These are phyloP conservation scores for Scatophagus argus DNA, from an alignment of 2,113 vertebrate species.

Conservation along the genomic window DNA sequence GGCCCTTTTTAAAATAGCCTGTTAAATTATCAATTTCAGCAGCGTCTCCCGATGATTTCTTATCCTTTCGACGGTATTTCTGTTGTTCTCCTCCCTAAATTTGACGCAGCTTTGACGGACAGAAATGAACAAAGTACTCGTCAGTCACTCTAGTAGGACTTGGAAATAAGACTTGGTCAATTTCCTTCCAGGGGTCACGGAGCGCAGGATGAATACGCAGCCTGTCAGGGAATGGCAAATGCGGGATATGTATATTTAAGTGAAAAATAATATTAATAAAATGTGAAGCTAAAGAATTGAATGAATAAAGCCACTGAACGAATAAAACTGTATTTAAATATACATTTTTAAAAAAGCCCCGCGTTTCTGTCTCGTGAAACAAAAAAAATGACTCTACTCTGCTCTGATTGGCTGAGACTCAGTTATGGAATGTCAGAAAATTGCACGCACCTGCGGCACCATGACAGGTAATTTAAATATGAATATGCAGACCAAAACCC, in stretches of 20 bases:
- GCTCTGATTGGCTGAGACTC: conserved; percentile 39
- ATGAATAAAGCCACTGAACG: background rate
- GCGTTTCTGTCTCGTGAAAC: background rate
- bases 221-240: background rate
- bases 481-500: background rate
- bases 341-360: background rate
- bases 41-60: background rate
- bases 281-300: accelerated
- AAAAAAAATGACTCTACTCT: background rate
- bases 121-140: conserved; percentile 11
- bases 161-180: no score
- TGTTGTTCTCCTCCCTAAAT: conserved; percentile 21
- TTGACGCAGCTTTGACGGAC: conserved; percentile 27
- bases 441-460: conserved; percentile 32
- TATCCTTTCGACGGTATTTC: background rate
- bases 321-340: background rate
- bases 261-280: no score
- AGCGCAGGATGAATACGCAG: conserved; percentile 34
- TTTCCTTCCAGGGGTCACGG: conserved; percentile 52
- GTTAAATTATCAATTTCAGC: background rate
- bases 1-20: background rate
- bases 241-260: background rate
- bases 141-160: conserved; percentile 50
- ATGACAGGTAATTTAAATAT: background rate
- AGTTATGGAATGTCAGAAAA: conserved; percentile 5